Base-by-base conservation (phyloP, 2,888 invertebrate genomes). In the Hirtodrosophila histrioides region DNA sequence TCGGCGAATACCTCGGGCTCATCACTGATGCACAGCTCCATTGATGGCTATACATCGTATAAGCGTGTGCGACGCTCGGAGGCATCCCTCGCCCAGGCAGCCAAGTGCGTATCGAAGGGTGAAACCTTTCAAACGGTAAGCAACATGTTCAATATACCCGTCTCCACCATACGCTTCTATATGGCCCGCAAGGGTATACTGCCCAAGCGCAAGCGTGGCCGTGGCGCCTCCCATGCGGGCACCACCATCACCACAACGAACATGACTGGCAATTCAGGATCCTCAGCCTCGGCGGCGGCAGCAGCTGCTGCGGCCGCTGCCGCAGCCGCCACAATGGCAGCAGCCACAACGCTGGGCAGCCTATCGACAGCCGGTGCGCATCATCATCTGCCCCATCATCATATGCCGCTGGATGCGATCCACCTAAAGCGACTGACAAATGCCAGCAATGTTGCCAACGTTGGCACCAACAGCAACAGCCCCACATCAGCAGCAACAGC, bases 81-180 rank as follows among this genome's bases (percentile, higher is more conserved):
- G 90, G 95, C 94, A 45, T 94, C 95, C 80, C 89, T 96, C 50
- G 93, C 95, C n/a, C 94, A 95, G 89, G 96, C 96, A 0, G 96
- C 96, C 3, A 96, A 96, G 89, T 95, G 96, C 91, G 96, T 97
- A 69, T 95, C 96, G n/a, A 94, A 95, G 56, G 96, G 97, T 0
- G 95, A 95, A 92, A 97, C 97, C 84, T 97, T 96, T 93, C 96
- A 96, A 92, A 96, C 95, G 1, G 96, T 96, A 31, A 96, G 96
- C 62, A 96, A 96, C 87, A 95, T 95, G 93, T 97, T 96, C 91
- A 96, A 96, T 90, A 96, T 97, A 92, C 97, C 97, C 63, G 96
- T 97, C 74, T 96, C 96, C 31, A 97, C 96, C 37, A 96, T 97
- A 91, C 94, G 96, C 48, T 96, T 96, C 91, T 97, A 96, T 92